Evolutionary conservation across 64 coral and sea anemone species (phyloP), one percentile per base, ranked within the genome.

Genomic region (Montipora foliosa): DNA sequence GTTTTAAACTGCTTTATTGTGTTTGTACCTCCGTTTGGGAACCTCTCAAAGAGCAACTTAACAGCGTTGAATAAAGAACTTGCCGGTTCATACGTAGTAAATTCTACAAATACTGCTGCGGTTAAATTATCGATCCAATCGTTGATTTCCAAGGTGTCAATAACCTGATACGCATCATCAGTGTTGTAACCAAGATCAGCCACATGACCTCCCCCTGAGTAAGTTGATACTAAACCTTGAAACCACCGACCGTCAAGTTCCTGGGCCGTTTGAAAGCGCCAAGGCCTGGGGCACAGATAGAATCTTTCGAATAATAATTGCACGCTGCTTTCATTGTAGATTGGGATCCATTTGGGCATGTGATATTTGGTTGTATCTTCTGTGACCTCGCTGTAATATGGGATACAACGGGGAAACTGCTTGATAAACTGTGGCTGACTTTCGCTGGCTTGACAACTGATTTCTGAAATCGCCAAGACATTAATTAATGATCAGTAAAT

Each of bases 181-280:
- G 45, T n/a, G 57, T 96, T 96, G 58, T 94, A 96, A 16, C 95
- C 95, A 55, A 96, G 74, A n/a, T 96, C 95, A n/a, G 91, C 95
- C 3, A 96, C 66, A 25, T 64, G 93, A 17, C 95, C 95, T 4
- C 95, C 88, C 19, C 95, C 95, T 12, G 88, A 74, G 45, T 96
- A 96, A 3, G 64, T 82, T 44, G 95, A 75, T 45, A 50, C 87
- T 49, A 82, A 78, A 9, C 95, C 95, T 17, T 83, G 82, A 21
- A 92, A 90, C 14, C 87, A 71, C 2, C 94, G 60, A 11, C 74
- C 74, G 0, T 81, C 37, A 2, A 96, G 75, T 17, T 52, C 19
- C 37, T 91, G 62, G 6, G 76, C 72, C 48, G 74, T 77, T 75
- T 94, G 22, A 52, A 93, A 96, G 7, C 95, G 91, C 95, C 95